phyloP scores from a whole-genome alignment of 2,113 vertebrate genomes.

The Stercorarius parasiticus region DNA sequence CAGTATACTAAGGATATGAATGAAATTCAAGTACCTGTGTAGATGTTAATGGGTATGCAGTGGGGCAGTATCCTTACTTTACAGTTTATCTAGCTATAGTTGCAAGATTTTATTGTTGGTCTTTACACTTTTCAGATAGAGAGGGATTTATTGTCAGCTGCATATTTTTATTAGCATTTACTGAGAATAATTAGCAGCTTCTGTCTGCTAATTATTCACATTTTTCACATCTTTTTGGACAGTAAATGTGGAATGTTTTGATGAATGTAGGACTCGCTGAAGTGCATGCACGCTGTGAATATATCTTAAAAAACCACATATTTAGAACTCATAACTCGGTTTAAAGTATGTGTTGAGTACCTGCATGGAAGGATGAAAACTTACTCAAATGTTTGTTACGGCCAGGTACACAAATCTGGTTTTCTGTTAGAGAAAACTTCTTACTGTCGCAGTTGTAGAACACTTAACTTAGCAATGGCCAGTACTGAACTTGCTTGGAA shows the following conservation, averaged over 20 bases:
- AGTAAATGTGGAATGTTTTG: background rate
- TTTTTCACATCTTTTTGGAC: background rate
- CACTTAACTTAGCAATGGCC: background rate
- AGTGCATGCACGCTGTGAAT: background rate
- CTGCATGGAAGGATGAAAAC: background rate
- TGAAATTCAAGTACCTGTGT: background rate
- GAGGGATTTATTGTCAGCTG: background rate
- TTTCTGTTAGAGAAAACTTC: background rate
- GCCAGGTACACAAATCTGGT: background rate
- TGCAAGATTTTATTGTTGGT: background rate
- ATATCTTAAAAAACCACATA: background rate
- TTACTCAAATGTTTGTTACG: background rate
- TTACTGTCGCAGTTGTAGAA: background rate
- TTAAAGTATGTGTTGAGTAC: background rate
- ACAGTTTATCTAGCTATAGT: background rate
- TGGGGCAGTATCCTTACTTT: background rate
- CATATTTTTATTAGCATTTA: background rate
- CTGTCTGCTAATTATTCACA: background rate
- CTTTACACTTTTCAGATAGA: background rate
- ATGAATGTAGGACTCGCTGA: background rate
- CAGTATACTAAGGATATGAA: background rate
- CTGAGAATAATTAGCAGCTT: background rate
- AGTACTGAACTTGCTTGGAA: background rate
- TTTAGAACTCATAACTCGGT: background rate
- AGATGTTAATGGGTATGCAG: background rate